Evolutionary conservation across 2,113 vertebrate genomes (phyloP).

Genomic region (Gnathonemus longibarbis): DNA sequence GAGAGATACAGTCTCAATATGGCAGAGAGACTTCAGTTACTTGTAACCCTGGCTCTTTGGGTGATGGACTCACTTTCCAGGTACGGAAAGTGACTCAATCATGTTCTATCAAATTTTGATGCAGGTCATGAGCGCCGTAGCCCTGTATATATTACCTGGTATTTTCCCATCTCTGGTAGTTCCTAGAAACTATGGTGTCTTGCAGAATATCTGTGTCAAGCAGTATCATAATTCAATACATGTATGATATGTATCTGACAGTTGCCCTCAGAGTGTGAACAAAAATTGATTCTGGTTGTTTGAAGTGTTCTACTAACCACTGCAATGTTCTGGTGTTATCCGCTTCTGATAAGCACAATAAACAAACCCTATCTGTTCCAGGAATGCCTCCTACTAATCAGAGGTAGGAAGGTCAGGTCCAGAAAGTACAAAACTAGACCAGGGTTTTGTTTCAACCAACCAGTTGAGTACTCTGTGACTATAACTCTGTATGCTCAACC

Average conservation of each 20-base stretch:
- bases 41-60: background rate
- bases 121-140: background rate
- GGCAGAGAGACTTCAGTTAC: background rate
- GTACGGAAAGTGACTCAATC: background rate
- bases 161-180: background rate
- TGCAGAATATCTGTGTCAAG: background rate
- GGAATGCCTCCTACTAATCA: background rate
- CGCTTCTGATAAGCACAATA: background rate
- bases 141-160: background rate
- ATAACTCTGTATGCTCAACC: background rate
- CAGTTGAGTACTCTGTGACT: background rate
- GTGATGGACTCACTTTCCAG: background rate
- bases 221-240: background rate
- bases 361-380: background rate
- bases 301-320: background rate
- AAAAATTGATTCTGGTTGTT: background rate
- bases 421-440: background rate
- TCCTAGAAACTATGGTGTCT: background rate
- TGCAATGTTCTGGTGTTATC: background rate
- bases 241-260: background rate
- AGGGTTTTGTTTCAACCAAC: background rate
- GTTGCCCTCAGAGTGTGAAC: background rate
- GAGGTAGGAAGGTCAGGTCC: background rate
- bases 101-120: background rate
- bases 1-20: background rate